Base-by-base conservation (phyloP, 2,797 vertebrate genomes). In the Spinibarbus caldwelli region DNA sequence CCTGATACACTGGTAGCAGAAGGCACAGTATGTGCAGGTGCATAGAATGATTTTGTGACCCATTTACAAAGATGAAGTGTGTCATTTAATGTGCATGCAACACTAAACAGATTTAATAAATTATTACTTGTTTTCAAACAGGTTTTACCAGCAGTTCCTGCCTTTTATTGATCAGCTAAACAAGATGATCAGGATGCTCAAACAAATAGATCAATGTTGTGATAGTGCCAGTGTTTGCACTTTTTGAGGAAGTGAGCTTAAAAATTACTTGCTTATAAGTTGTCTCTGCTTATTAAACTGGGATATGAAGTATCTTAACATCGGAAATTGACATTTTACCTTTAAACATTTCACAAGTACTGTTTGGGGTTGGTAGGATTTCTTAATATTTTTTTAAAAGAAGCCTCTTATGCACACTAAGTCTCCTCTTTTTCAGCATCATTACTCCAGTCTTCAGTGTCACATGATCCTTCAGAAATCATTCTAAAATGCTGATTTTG, bases 1-100 rank as follows among this genome's bases (percentile, higher is more conserved):
- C 88, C 88, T 88, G 79, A 85, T 31, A 29, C 54, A 52, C 38
- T 71, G 14, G 41, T 57, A 47, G 21, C 8, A 66, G 10, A 45
- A 71, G 71, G n/a, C 26, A 66, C 29, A 66, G 31, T 10, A 38
- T 57, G 52, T 86, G 26, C 43, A 43, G 71, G 64, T 62, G 34
- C 31, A 34, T 78, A 26, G 54, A 62, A 68, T 62, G 17, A 36
- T 23, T 34, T 31, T 31, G 23, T 70, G 52, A 43, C 19, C 26
- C 11, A 23, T 43, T 75, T 62, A 15, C 19, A 78, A 62, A 45
- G 23, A 47, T 26, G 36, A 34, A 29, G 6, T 31, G 17, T 62
- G 6, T 23, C 1, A n/a, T 66, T 66, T 66, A 66, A 66, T 66
- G 14, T 7, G 15, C 45, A 12, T 0, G 21, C 8, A 15, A 23